A percentile compares a stretch with the other conserved stretches of the same genome.
Evolutionary conservation across 92 coral and sea anemone species (phyloP).

Genomic region (Palythoa caribaeorum): DNA sequence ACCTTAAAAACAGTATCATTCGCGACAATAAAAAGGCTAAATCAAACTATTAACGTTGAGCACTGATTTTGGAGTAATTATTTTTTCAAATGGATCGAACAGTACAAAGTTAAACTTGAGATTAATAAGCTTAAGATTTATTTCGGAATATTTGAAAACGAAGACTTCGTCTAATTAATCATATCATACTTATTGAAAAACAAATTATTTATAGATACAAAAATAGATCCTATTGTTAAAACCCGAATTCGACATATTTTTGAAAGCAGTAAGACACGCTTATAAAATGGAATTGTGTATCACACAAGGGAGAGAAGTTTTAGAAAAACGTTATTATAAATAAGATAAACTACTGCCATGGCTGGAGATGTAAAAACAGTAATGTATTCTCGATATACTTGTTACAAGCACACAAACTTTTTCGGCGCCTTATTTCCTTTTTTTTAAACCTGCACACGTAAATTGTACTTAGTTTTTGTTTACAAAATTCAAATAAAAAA

Average conservation of each 20-base stretch:
- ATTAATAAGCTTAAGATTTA: background rate
- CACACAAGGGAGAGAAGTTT: constrained; percentile 20
- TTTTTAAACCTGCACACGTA: background rate
- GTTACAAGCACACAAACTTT: no score
- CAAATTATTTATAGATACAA: background rate
- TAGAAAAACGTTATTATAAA: background rate
- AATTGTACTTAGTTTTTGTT: background rate
- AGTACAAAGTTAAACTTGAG: background rate
- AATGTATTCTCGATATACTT: background rate
- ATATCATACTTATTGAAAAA: background rate
- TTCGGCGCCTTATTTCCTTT: background rate
- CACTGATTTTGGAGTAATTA: no score
- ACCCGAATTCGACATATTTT: constrained; percentile 16
- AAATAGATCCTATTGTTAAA: constrained; percentile 10
- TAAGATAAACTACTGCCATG: background rate
- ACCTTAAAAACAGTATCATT: no score
- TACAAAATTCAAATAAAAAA: background rate
- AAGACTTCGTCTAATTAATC: background rate
- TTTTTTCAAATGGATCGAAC: no score
- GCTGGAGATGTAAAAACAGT: background rate
- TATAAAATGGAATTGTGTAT: constrained; percentile 23
- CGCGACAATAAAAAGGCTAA: no score
- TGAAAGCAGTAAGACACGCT: constrained; percentile 14
- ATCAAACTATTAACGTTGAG: no score
- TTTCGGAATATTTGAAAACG: background rate